Evolutionary conservation across 2,888 invertebrate genomes (phyloP), one percentile per base, ranked within the genome.

Genomic region (Leucophenga montana): DNA sequence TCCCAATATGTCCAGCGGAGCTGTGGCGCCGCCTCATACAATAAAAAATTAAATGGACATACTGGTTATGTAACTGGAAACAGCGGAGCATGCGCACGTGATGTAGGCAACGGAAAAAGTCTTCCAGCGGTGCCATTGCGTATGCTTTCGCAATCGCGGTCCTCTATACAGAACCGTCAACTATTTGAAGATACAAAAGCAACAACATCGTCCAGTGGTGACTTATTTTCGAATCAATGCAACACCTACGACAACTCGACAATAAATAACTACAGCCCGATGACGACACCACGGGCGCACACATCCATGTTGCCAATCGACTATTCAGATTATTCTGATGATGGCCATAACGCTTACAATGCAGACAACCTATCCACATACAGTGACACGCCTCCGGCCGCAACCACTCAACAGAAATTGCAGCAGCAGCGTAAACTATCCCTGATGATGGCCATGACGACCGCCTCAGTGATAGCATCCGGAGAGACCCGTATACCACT

Each of bases 11-110:
- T 71, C 59, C 48, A 72, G 44, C 46, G 27, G 39, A 50, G 54
- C 14, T 13, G n/a, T 46, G 50, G 13, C 27, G 20, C 50, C 48
- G 64, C 62, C 50, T 48, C 73, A 54, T 50, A 57, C 31, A 54
- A 27, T 14, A 20, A 61, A 20, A 31, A 57, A 76, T 68, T 75
- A 66, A 77, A 74, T 69, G 76, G 72, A 71, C 77, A 77, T 74
- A 44, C 69, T 73, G 75, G 69, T 18, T 73, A 70, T 75, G 74
- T 73, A 64, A 54, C 78, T 56, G 67, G 67, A 71, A 69, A 56
- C 67, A 39, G 93, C 88, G 93, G 93, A 89, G 92, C 92, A 87
- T 93, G 93, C 89, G 91, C 91, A 80, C 93, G 93, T 39, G 39
- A 39, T 90, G 91, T 91, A 82, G 93, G 92, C 88, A 91, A 91